These are phyloP conservation scores for Galaxias olidus DNA, from an alignment of 2,797 vertebrate genomes.

Conservation along the genomic window DNA sequence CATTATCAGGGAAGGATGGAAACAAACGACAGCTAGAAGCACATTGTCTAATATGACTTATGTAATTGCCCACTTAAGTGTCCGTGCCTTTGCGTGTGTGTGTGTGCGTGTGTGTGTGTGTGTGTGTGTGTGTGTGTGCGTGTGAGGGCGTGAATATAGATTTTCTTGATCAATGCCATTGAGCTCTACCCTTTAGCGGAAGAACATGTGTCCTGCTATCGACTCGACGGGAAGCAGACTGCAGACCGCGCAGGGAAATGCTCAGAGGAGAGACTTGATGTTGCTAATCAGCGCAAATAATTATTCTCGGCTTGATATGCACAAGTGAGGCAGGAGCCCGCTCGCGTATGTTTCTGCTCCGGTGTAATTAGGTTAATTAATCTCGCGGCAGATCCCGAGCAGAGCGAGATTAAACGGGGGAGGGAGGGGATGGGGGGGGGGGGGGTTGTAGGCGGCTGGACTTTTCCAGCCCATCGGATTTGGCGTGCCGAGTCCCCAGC, in stretches of 20 bases:
- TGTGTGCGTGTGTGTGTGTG: neutral
- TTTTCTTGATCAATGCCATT: neutral
- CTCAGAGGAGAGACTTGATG: slow-evolving; percentile 10
- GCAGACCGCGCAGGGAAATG: neutral
- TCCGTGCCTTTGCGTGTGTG: neutral
- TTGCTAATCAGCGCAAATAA: slow-evolving; percentile 52
- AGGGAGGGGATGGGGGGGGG: no score
- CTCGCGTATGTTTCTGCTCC: slow-evolving; percentile 55
- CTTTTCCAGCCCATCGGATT: slow-evolving; percentile 72
- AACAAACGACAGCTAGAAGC: no score
- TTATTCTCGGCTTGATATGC: slow-evolving; percentile 55
- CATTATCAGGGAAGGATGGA: no score
- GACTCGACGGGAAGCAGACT: neutral
- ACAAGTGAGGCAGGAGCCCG: slow-evolving; percentile 47
- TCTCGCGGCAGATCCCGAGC: slow-evolving; percentile 62
- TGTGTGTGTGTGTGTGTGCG: neutral
- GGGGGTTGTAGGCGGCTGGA: slow-evolving; percentile 56
- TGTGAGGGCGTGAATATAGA: neutral
- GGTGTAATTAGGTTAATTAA: slow-evolving; percentile 74
- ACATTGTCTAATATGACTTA: no score
- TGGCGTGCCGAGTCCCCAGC: slow-evolving; percentile 53
- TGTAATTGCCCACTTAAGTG: no score
- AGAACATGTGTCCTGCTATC: slow-evolving; percentile 1
- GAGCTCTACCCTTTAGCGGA: neutral
- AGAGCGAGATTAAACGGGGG: slow-evolving; percentile 69